Evolutionary conservation across 2,113 vertebrate genomes (phyloP).

Genomic region (Phalacrocorax carbo): DNA sequence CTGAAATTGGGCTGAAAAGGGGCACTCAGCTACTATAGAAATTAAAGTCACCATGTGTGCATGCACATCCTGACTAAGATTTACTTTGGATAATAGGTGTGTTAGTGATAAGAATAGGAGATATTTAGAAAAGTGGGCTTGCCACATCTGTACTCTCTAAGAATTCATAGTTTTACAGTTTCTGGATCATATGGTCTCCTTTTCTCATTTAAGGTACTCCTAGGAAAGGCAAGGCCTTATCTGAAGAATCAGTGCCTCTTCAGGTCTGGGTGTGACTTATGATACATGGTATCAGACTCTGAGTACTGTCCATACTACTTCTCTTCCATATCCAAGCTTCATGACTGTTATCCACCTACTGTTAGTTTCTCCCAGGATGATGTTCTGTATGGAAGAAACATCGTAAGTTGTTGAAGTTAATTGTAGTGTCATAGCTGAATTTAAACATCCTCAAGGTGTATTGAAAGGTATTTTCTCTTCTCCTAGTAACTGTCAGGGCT

Average conservation of each 20-base stretch:
- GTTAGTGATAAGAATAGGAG: neutral
- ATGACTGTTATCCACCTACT: neutral
- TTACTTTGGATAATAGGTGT: neutral
- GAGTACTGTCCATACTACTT: neutral
- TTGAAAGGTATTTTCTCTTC: neutral
- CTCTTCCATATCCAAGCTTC: neutral
- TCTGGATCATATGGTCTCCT: neutral
- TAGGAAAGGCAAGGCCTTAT: neutral
- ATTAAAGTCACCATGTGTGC: neutral
- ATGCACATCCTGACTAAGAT: neutral
- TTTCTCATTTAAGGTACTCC: neutral
- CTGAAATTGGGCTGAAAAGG: neutral
- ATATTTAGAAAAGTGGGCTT: neutral
- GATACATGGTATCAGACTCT: neutral
- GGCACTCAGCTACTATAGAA: neutral
- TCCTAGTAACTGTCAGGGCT: neutral
- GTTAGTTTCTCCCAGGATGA: neutral
- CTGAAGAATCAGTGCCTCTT: neutral
- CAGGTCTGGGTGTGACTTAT: neutral
- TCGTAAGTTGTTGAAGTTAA: neutral
- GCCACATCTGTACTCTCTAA: rapidly evolving
- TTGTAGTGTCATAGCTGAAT: neutral
- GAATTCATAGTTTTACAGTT: neutral
- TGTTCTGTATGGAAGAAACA: rapidly evolving
- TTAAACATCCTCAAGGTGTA: neutral